Percentiles rank a stretch among this genome's conserved stretches.
These are phyloP conservation scores for Hydrochoerus hydrochaeris DNA, from an alignment of 2,113 vertebrate species.

Conservation along the genomic window DNA sequence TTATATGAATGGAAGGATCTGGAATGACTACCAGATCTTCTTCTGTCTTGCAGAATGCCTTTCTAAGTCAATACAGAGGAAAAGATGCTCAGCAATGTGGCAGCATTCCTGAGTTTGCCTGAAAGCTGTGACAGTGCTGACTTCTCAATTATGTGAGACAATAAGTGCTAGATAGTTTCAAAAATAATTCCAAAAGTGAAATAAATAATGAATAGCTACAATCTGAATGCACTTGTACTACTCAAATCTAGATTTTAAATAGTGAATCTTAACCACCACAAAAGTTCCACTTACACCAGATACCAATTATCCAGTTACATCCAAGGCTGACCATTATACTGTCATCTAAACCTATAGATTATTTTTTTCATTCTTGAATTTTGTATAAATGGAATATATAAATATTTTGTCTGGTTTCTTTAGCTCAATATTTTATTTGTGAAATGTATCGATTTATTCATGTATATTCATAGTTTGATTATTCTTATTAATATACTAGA, in stretches of 20 bases:
- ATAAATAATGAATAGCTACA: background rate
- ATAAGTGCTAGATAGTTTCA: background rate
- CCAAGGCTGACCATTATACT: background rate
- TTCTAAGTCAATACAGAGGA: background rate
- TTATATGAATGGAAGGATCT: background rate
- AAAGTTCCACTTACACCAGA: background rate
- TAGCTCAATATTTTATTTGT: background rate
- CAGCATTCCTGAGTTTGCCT: background rate
- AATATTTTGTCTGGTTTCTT: background rate
- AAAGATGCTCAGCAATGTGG: background rate
- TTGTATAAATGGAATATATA: background rate
- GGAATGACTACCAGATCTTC: background rate
- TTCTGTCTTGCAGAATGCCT: background rate
- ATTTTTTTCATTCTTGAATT: background rate
- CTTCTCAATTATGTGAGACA: background rate
- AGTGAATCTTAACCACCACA: background rate
- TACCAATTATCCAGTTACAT: background rate
- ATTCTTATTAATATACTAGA: conserved; percentile 14
- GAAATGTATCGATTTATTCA: background rate
- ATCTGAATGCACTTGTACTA: background rate
- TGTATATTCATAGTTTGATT: background rate
- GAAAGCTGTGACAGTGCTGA: background rate
- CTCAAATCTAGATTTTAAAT: background rate
- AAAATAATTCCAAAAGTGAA: background rate
- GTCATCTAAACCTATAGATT: background rate